phyloP scores from a whole-genome alignment of 2,113 vertebrate genomes.

The Phalacrocorax carbo region DNA sequence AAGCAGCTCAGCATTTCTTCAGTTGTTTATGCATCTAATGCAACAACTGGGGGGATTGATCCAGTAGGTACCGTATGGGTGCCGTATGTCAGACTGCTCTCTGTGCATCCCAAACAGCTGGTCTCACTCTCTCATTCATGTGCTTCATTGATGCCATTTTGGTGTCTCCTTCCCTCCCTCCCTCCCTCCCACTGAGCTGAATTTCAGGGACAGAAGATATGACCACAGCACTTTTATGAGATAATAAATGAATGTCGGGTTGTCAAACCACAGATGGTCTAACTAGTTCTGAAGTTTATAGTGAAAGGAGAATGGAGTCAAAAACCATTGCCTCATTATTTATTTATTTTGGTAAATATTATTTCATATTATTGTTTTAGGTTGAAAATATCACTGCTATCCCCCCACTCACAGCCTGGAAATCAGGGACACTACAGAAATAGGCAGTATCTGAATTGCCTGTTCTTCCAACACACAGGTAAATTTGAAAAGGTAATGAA shows the following conservation, averaged over 20 bases:
- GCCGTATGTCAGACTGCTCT: not conserved
- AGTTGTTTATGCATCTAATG: not conserved
- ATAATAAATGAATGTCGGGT: not conserved
- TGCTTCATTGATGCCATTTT: not conserved
- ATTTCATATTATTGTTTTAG: not conserved
- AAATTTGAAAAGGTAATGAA: not conserved
- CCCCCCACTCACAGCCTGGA: not conserved
- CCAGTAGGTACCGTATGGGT: rapidly evolving
- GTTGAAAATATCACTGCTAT: not conserved
- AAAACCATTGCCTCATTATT: not conserved
- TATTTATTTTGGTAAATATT: not conserved
- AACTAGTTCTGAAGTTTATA: not conserved
- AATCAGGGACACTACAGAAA: not conserved
- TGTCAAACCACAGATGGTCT: not conserved
- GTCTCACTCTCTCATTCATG: not conserved
- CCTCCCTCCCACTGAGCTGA: not conserved
- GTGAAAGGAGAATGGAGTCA: not conserved
- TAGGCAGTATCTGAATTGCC: not conserved
- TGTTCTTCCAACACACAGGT: not conserved
- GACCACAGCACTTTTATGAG: not conserved
- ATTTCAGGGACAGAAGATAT: not conserved
- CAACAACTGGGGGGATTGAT: not conserved
- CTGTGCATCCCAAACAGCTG: rapidly evolving
- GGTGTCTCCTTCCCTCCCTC: not conserved
- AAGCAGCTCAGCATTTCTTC: not conserved